These are phyloP conservation scores for Apotomis betuletana DNA, from an alignment of 2,888 invertebrate species.

Conservation along the genomic window DNA sequence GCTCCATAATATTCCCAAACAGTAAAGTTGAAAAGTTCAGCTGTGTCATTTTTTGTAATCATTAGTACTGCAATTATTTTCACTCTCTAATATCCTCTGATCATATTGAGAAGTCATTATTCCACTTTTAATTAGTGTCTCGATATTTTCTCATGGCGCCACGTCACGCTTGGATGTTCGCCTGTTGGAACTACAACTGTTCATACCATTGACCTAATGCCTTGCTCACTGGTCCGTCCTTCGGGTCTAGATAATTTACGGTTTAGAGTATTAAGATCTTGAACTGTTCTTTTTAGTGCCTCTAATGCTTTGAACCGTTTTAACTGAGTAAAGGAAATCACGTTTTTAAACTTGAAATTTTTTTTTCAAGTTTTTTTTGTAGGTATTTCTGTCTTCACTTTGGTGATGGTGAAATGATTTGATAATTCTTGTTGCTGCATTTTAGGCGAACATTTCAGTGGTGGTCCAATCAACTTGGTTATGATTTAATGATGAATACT, in stretches of 20 bases:
- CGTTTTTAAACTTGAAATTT: no score
- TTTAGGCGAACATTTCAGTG: no score
- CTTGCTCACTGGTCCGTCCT: constrained; percentile 72
- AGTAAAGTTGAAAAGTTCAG: constrained; percentile 27
- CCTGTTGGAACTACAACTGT: constrained; percentile 58
- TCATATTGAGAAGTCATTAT: constrained; percentile 45
- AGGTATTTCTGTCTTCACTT: no score
- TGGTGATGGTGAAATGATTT: no score
- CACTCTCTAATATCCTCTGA: constrained; percentile 39
- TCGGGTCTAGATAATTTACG: constrained; percentile 44
- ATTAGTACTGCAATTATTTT: constrained; percentile 30
- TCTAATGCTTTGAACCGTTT: not conserved
- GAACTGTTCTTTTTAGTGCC: not conserved
- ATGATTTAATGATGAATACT: no score
- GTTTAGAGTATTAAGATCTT: constrained; percentile 49
- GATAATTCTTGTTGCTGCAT: no score
- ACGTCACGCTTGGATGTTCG: constrained; percentile 57
- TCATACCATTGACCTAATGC: constrained; percentile 78
- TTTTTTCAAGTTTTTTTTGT: no score
- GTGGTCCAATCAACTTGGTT: no score
- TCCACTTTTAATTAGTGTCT: constrained; percentile 34
- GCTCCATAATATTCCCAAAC: constrained; percentile 16
- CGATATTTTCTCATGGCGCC: constrained; percentile 39
- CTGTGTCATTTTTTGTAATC: constrained; percentile 38
- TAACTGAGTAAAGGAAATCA: no score